phyloP scores from a whole-genome alignment of 2,797 vertebrate species.

The Aulostomus chinensis region DNA sequence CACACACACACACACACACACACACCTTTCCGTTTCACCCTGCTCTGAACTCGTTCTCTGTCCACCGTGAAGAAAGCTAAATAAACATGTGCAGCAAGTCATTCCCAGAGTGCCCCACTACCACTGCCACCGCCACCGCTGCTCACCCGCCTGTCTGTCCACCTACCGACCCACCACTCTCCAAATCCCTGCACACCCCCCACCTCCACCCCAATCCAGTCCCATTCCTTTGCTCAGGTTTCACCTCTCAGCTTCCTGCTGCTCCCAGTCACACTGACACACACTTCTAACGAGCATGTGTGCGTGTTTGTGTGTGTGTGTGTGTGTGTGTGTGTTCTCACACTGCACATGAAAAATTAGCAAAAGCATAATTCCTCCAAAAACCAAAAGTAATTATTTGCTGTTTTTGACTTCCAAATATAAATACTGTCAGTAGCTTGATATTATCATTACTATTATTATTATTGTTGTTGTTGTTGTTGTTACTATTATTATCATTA shows the following conservation, averaged over 20 bases:
- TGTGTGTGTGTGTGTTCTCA: too few relatives aligned
- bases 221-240: slow-evolving; percentile 60
- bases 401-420: background rate
- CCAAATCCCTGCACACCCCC: slow-evolving; percentile 4
- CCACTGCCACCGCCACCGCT: slow-evolving; percentile 1
- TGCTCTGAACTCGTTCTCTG: slow-evolving; percentile 63
- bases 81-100: slow-evolving; percentile 64
- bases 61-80: slow-evolving; percentile 63
- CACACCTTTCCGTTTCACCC: slow-evolving; percentile 75
- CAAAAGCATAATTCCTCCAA: too few relatives aligned
- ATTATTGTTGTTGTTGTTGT: too few relatives aligned
- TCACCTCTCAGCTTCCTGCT: slow-evolving; percentile 67
- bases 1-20: slow-evolving; percentile 36
- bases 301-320: background rate
- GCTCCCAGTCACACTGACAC: slow-evolving; percentile 60
- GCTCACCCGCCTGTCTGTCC: slow-evolving; percentile 16
- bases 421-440: too few relatives aligned
- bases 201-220: slow-evolving; percentile 17
- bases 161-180: slow-evolving; percentile 21
- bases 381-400: too few relatives aligned
- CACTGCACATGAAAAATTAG: background rate
- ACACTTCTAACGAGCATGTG: slow-evolving; percentile 24
- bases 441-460: too few relatives aligned
- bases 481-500: too few relatives aligned
- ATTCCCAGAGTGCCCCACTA: slow-evolving; percentile 49